These are phyloP conservation scores for Platycheirus rosarum DNA, from an alignment of 2,888 invertebrate genomes.

Conservation along the genomic window DNA sequence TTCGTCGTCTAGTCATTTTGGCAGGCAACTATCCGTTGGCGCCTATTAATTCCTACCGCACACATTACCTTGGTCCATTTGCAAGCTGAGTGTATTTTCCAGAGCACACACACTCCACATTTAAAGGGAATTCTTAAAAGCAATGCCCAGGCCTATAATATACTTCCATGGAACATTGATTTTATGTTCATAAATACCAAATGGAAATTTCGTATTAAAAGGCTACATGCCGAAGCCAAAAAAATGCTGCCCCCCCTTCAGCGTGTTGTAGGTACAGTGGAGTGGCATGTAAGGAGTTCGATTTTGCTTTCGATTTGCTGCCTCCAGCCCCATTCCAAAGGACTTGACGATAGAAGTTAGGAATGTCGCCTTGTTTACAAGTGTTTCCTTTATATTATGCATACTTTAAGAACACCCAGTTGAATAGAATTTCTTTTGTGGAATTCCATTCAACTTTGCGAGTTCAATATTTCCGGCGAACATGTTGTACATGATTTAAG, in stretches of 20 bases:
- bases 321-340: no score
- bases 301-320: conserved; percentile 19
- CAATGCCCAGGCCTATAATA: conserved; percentile 72
- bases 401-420: conserved; percentile 68
- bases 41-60: conserved; percentile 62
- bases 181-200: conserved; percentile 73
- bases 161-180: conserved; percentile 73
- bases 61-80: conserved; percentile 69
- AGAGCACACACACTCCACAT: conserved; percentile 27
- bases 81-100: conserved; percentile 41
- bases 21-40: conserved; percentile 62
- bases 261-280: neutral
- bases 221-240: conserved; percentile 71
- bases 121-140: conserved; percentile 64
- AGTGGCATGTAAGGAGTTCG: conserved; percentile 69
- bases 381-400: conserved; percentile 66
- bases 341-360: conserved; percentile 15
- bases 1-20: conserved; percentile 67
- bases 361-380: conserved; percentile 72
- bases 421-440: conserved; percentile 72
- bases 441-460: conserved; percentile 71
- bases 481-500: conserved; percentile 34
- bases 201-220: conserved; percentile 71
- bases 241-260: conserved; percentile 40
- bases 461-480: conserved; percentile 70